Conservation (phyloP, 2,797 vertebrate genomes). For the Gobio occitaniae region DNA sequence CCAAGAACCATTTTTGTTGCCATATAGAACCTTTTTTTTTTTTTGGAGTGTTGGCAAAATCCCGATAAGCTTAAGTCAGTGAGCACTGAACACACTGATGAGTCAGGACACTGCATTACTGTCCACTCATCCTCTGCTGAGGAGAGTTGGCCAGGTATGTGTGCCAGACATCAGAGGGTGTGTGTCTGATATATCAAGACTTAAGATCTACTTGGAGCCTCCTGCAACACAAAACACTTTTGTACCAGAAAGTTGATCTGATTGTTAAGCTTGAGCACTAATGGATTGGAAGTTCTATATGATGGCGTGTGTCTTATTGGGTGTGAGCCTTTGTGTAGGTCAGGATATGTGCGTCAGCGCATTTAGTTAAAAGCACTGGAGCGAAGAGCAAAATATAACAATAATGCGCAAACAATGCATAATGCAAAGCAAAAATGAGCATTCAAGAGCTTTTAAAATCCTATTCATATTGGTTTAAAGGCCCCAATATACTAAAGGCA, state of each 20-base stretch:
- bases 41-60: background rate
- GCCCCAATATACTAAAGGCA: too few species aligned
- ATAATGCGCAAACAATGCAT: background rate
- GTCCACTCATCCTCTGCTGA: background rate
- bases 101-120: slow-evolving; percentile 6
- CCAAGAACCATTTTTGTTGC: too few species aligned
- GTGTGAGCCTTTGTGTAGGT: slow-evolving; percentile 3
- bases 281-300: slow-evolving; percentile 35
- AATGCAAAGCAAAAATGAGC: background rate
- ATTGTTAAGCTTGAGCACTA: slow-evolving; percentile 10
- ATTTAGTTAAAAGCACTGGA: slow-evolving; percentile 6
- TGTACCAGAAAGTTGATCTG: slow-evolving; percentile 33
- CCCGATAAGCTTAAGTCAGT: background rate
- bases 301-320: slow-evolving; percentile 27
- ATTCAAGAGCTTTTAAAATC: background rate
- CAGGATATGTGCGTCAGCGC: background rate
- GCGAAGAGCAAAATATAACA: background rate
- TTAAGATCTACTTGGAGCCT: slow-evolving; percentile 32
- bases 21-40: too few species aligned
- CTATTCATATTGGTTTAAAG: slow-evolving; percentile 7
- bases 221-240: slow-evolving; percentile 19
- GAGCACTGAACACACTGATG: background rate
- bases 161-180: background rate
- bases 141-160: background rate
- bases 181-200: slow-evolving; percentile 20